Base-by-base conservation (phyloP, 2,888 invertebrate species). In the Acleris literana region DNA sequence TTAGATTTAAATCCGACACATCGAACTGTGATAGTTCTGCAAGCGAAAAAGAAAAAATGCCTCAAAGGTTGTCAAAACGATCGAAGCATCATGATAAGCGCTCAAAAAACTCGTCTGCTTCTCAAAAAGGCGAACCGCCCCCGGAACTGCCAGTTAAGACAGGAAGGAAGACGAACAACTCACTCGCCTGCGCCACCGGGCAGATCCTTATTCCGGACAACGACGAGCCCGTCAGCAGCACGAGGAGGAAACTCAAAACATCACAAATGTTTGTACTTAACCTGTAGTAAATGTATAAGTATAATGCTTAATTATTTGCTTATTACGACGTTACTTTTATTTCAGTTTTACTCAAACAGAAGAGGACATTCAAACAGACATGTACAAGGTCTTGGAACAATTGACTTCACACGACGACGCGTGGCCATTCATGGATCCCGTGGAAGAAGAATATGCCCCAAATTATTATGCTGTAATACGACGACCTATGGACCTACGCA, bases 391-490 rank as follows among this genome's bases (percentile, higher is more conserved):
- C 66, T 92, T 98, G 65, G 97, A 97, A 82, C 95, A 96, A 78
- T 94, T 98, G 48, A 97, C 96, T 79, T 95, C 96, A 76, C 97
- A 98, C 83, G 95, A 96, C 65, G 98, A 98, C 83, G 97, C 98
- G 0, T 98, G 98, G 98, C 98, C 98, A 0, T 98, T 99, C 87
- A 94, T 97, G 82, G 97, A 98, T 81, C 97, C 98, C 0, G 98
- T 98, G 1, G 97, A 98, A 77, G 98, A 98, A 82, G 97, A 97
- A 79, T 97, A 97, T 82, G 98, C 98, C 0, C 98, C 98, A 0
- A 96, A 97, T 85, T 96, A 96, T 82, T 96, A 96, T 79, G 94
- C 95, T 0, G 95, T 96, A 33, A 95, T 96, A 49, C 86, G 95
- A 72, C 93, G 95, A 72, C 98, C 98, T 0, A 98, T 98, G 97